Evolutionary conservation across 2,797 vertebrate genomes (phyloP), one percentile per base, ranked within the genome.

Genomic region (Gymnodraco acuticeps): DNA sequence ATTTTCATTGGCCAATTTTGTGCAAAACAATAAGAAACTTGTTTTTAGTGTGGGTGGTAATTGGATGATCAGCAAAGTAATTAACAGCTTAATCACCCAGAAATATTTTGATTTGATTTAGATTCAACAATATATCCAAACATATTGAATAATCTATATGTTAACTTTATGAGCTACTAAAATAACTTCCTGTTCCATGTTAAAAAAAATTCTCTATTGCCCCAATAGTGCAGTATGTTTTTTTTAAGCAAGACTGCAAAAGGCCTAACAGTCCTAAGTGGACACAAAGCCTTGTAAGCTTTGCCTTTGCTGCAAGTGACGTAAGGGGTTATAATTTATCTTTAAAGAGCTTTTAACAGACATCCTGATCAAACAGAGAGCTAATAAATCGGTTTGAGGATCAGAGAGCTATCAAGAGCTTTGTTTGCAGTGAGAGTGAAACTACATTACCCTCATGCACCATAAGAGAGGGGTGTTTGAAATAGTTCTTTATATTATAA

Each of bases 271-370:
- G 60, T 45, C 20, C 16, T 43, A 31, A 71, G 62, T 58, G 47
- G 61, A 82, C 27, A 46, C 27, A 51, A 61, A 70, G 52, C 78
- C 65, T 14, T 75, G 41, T 48, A 50, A 43, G 38, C 51, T 51
- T 47, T 66, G 27, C 52, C 23, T 67, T 72, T 71, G 43, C 69
- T 50, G 51, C 41, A 53, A 71, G 65, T 74, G 71, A 75, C 4
- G 2, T 56, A 61, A 52, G 52, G 27, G 50, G n/a, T 54, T 65
- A 12, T 61, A 69, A 43, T 64, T 75, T 59, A 67, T 69, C 27
- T 56, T 58, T 65, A 60, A 60, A 51, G 46, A 75, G 31, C 56
- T 56, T 76, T 78, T 76, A 64, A 80, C 58, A 80, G 42, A 64
- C 48, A 60, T 64, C 19, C 66, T 52, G 53, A 73, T 76, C 61